Percentiles rank a stretch among this genome's conserved stretches.
phyloP scores from a whole-genome alignment of 2,888 invertebrate genomes.

The Drosophila antonietae region DNA sequence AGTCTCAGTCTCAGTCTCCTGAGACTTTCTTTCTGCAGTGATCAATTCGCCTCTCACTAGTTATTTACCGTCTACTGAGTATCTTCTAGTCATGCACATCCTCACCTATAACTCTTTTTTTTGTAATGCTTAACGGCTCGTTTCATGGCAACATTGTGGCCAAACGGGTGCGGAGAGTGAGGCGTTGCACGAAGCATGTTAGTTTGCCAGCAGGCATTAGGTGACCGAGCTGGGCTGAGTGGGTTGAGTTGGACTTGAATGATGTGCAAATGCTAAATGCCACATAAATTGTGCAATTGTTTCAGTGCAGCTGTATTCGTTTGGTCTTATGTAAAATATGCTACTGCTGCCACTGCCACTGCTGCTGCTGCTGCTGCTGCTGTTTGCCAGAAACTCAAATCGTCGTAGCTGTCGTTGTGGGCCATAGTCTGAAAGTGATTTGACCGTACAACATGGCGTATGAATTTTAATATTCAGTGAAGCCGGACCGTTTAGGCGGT shows the following conservation, averaged over 20 bases:
- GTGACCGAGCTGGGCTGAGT: slow-evolving; percentile 13
- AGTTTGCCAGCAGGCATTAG: slow-evolving; percentile 33
- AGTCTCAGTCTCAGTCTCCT: no score
- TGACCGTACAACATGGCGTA: slow-evolving; percentile 77
- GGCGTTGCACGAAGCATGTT: slow-evolving; percentile 12
- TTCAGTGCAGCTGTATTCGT: slow-evolving; percentile 35
- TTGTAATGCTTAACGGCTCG: slow-evolving; percentile 55
- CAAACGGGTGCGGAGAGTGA: slow-evolving; percentile 3
- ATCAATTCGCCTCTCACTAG: no score
- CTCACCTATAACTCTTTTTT: background rate
- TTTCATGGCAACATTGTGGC: slow-evolving; percentile 45
- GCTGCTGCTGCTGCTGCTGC: slow-evolving; percentile 41
- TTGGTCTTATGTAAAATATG: slow-evolving; percentile 62
- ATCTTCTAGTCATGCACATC: background rate
- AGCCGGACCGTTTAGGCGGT: slow-evolving; percentile 49
- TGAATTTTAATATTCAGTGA: slow-evolving; percentile 79
- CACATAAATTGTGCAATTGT: slow-evolving; percentile 80
- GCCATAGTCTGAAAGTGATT: slow-evolving; percentile 59
- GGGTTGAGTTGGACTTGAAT: slow-evolving; percentile 38
- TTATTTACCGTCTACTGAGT: background rate
- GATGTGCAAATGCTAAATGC: slow-evolving; percentile 70
- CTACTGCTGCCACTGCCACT: slow-evolving; percentile 40
- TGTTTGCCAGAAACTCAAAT: slow-evolving; percentile 8
- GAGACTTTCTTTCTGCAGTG: no score
- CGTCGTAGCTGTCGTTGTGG: slow-evolving; percentile 32